Evolutionary conservation across 1,140 invertebrate species (phyloP), one percentile per base, ranked within the genome.

Genomic region (Babylonia areolata): DNA sequence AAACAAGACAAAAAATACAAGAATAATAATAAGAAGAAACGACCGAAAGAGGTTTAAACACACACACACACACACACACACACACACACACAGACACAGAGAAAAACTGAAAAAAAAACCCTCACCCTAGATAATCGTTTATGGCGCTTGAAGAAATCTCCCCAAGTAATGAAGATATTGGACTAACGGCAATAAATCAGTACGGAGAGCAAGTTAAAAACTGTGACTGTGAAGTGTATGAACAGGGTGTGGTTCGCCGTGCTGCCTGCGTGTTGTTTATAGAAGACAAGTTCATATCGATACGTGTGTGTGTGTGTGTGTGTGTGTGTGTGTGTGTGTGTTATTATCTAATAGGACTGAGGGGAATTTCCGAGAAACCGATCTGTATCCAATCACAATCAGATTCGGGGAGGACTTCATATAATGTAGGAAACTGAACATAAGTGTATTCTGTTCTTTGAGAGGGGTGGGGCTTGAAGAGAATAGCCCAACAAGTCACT

Each of bases 311-410:
- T 35, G 71, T 73, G 71, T 69, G 71, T 73, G 71, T 73, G 71
- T 73, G 71, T 73, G 71, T 73, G 71, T 73, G 71, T 73, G 71
- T 73, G 71, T 73, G 71, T 73, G 71, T 73, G 71, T 73, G 71
- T 73, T n/a, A n/a, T n/a, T n/a, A n/a, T n/a, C n/a, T n/a, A n/a
- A n/a, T n/a, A n/a, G n/a, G n/a, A n/a, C n/a, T n/a, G n/a, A n/a
- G n/a, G n/a, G n/a, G n/a, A n/a, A n/a, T n/a, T n/a, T n/a, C n/a
- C n/a, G n/a, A n/a, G n/a, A n/a, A n/a, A n/a, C n/a, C n/a, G n/a
- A n/a, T n/a, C n/a, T n/a, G n/a, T n/a, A n/a, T n/a, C n/a, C n/a
- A n/a, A n/a, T n/a, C n/a, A n/a, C n/a, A n/a, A n/a, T n/a, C n/a
- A n/a, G n/a, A n/a, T n/a, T n/a, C n/a, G n/a, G n/a, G n/a, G n/a